Evolutionary conservation across 2,888 invertebrate species (phyloP).

Genomic region (Halictus ligatus): DNA sequence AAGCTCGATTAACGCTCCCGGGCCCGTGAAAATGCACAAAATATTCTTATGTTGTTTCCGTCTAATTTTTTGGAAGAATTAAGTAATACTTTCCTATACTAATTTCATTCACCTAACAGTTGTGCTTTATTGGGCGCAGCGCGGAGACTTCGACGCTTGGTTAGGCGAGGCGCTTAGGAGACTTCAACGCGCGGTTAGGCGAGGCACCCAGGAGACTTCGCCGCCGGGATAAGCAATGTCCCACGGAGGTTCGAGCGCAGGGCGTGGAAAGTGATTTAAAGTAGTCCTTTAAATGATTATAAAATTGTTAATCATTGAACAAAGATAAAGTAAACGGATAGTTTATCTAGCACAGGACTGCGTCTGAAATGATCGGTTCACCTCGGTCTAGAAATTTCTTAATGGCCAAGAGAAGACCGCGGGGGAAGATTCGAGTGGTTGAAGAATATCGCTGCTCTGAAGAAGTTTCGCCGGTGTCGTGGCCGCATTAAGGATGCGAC

Average conservation of each 20-base stretch:
- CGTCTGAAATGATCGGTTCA: constrained; percentile 54
- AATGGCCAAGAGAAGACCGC: constrained; percentile 44
- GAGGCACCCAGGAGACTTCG: background rate
- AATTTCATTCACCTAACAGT: background rate
- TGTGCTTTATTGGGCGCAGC: background rate
- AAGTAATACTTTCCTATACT: background rate
- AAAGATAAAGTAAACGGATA: constrained; percentile 36
- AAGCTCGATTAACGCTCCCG: background rate
- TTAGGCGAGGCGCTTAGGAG: background rate
- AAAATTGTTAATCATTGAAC: too few relatives aligned
- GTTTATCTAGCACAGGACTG: constrained; percentile 48
- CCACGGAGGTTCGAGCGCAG: background rate
- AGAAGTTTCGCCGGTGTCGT: constrained; percentile 43
- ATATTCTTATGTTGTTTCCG: background rate
- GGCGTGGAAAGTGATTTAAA: too few relatives aligned
- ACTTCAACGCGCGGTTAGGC: constrained; percentile 7
- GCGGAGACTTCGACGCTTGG: background rate
- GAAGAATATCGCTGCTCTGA: background rate
- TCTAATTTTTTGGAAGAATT: background rate
- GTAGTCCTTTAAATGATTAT: too few relatives aligned
- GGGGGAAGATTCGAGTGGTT: too few relatives aligned
- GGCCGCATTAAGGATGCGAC: constrained; percentile 49
- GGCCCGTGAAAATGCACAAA: background rate
- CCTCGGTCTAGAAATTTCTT: constrained; percentile 70
- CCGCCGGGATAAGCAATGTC: background rate